These are phyloP conservation scores for Euclidia mi DNA, from an alignment of 2,888 invertebrate genomes.

Conservation along the genomic window DNA sequence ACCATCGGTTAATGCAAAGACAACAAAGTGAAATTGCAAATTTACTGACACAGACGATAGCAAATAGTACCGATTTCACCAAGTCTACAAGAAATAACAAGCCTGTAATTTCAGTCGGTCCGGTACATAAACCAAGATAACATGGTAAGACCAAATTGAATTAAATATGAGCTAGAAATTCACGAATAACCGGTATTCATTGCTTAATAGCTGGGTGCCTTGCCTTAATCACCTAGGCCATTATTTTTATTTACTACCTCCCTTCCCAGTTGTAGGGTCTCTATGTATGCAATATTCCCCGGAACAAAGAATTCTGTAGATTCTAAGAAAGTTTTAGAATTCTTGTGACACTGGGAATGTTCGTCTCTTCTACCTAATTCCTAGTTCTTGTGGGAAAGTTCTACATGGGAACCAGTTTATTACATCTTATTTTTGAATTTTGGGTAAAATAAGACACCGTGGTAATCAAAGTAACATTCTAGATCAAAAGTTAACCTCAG, in stretches of 20 bases:
- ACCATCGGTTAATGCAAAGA: too few species aligned
- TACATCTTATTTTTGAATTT: too few species aligned
- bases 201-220: conserved; percentile 13
- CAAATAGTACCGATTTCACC: too few species aligned
- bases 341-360: neutral
- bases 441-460: too few species aligned
- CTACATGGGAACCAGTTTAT: too few species aligned
- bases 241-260: conserved; percentile 20
- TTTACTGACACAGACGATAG: too few species aligned
- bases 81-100: neutral
- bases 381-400: too few species aligned
- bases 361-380: neutral
- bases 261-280: neutral
- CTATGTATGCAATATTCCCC: neutral
- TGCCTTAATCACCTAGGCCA: conserved; percentile 5
- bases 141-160: conserved; percentile 33
- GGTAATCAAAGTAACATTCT: too few species aligned
- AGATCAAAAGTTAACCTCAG: too few species aligned
- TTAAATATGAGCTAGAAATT: conserved; percentile 36
- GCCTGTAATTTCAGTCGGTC: neutral
- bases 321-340: neutral
- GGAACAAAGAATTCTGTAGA: neutral
- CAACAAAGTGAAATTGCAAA: too few species aligned
- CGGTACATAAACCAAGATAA: conserved; percentile 26
- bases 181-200: conserved; percentile 34